phyloP scores from a whole-genome alignment of 2,888 invertebrate genomes.

The Zaprionus obscuricornis region DNA sequence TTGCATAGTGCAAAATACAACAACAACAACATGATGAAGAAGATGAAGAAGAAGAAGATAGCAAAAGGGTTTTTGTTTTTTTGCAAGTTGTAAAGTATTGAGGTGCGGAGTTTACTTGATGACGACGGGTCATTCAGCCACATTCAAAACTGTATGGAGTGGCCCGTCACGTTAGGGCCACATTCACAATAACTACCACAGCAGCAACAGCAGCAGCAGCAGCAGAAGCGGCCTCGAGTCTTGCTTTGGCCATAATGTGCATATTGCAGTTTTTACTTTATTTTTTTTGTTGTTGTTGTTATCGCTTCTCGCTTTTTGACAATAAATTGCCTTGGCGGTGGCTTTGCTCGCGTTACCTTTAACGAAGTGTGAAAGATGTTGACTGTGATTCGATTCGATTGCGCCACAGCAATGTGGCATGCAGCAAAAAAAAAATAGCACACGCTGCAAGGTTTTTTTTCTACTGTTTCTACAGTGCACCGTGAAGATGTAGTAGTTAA shows the following conservation, averaged over 20 bases:
- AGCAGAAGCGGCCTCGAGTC: constrained; percentile 37
- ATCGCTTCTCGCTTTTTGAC: constrained; percentile 68
- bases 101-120: constrained; percentile 1
- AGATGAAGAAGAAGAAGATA: constrained; percentile 8
- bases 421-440: constrained; percentile 47
- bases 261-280: constrained; percentile 62
- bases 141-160: constrained; percentile 45
- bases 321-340: constrained; percentile 72
- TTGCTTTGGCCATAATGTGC: constrained; percentile 72
- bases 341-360: constrained; percentile 64
- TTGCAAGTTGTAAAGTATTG: constrained; percentile 7
- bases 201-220: neutral
- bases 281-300: too few species aligned
- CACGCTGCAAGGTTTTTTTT: constrained; percentile 61
- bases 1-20: constrained; percentile 23
- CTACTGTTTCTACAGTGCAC: constrained; percentile 45
- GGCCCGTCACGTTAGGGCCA: constrained; percentile 69
- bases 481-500: constrained; percentile 78
- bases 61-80: constrained; percentile 41
- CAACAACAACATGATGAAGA: constrained; percentile 10
- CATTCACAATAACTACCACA: constrained; percentile 16
- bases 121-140: constrained; percentile 69
- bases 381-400: constrained; percentile 73
- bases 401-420: constrained; percentile 65
- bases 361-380: constrained; percentile 78